Conservation (phyloP, 2,888 invertebrate species). For the Campoplex capitator region DNA sequence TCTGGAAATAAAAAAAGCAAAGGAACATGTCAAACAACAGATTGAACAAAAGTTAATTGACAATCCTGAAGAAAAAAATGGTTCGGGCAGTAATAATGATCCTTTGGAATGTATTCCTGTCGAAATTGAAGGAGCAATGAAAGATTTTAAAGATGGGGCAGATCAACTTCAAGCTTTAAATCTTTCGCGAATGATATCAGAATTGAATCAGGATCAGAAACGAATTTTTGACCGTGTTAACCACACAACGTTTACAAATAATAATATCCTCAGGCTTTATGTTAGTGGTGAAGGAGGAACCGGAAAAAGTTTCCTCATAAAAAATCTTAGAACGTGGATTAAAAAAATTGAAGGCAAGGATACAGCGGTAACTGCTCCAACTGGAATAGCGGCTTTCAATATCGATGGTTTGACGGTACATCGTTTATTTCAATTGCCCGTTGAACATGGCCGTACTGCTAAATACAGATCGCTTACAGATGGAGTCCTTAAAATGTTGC, state of each 20-base stretch:
- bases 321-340: conserved; percentile 71
- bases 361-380: conserved; percentile 70
- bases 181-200: not conserved
- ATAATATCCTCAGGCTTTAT: not conserved
- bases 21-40: not conserved
- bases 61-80: not conserved
- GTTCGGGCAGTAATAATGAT: not conserved
- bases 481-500: conserved; percentile 68
- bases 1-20: not conserved
- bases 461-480: conserved; percentile 75
- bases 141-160: not conserved
- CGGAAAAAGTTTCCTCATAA: conserved; percentile 65
- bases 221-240: not conserved
- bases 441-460: conserved; percentile 74
- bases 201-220: not conserved
- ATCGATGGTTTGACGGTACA: conserved; percentile 78
- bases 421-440: conserved; percentile 76
- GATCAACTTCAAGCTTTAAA: not conserved
- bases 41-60: not conserved
- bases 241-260: not conserved
- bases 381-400: conserved; percentile 72
- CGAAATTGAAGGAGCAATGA: not conserved
- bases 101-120: not conserved
- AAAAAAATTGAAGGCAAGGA: conserved; percentile 71
- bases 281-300: conserved; percentile 75